Evolutionary conservation across 2,888 invertebrate genomes (phyloP), one percentile per base, ranked within the genome.

Genomic region (Bimastos eiseni): DNA sequence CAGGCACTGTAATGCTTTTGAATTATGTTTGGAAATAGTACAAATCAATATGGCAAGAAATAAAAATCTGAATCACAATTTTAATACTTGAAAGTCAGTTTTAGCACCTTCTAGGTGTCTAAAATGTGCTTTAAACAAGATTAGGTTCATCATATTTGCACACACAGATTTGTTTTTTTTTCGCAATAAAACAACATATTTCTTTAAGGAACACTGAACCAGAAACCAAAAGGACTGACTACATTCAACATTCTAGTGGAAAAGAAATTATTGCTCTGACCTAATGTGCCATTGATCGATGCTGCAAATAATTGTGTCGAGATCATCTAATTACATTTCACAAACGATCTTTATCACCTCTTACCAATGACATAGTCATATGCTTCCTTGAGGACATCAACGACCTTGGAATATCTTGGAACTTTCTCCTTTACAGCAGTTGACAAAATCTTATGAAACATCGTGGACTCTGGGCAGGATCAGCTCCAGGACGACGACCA

Each of bases 351-450:
- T 36, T 19, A 84, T 34, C 36, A 36, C n/a, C 19, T 83, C 92
- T 88, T 33, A 92, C 92, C 91, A 37, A 92, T 92, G 30, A 92
- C 90, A 70, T 92, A 92, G 83, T 92, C 92, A 86, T 92, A 92
- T 36, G 90, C 90, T 36, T 92, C 92, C 83, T 84, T 90, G 41
- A 92, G 86, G 4, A 88, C 34, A 84, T 92, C 92, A 30, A 92
- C 90, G 33, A 91, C 90, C 34, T 90, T 91, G 1, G 92, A 91
- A 19, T 89, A 89, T 41, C 92, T 92, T n/a, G n/a, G n/a, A 30
- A 92, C 90, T 83, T 90, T 90, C 19, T 91, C 90, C 70, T 88
- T 21, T 19, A 91, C 41, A 36, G 90, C 91, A 21, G 49, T 89
- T 21, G 49, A 88, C n/a, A 91, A 36, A 24, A 91, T n/a, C 34